Conservation (phyloP, 2,113 vertebrate species). For the Cervus canadensis region DNA sequence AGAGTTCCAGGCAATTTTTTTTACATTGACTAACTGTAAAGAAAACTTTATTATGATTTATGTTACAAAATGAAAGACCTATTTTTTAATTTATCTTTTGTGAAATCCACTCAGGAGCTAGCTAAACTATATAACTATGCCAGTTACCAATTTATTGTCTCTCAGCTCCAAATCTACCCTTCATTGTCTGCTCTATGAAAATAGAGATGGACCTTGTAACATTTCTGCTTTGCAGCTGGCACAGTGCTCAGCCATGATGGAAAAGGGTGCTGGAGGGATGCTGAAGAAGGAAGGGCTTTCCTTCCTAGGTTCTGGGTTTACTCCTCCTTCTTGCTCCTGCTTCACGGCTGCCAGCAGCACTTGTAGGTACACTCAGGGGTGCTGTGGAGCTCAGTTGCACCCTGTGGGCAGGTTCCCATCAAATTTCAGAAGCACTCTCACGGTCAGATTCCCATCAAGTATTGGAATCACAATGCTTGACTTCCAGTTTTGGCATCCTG, state of each 20-base stretch:
- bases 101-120: background rate
- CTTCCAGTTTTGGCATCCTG: background rate
- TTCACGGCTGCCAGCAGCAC: background rate
- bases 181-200: background rate
- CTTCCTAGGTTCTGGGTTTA: background rate
- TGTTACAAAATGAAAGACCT: background rate
- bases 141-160: background rate
- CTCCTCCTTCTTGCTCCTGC: background rate
- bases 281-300: background rate
- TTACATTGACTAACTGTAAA: background rate
- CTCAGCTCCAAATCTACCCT: background rate
- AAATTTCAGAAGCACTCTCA: background rate
- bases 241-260: background rate
- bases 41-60: background rate
- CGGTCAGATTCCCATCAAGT: background rate
- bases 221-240: background rate
- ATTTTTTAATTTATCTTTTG: background rate
- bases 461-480: background rate
- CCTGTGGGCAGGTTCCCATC: background rate
- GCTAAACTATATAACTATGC: background rate
- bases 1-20: background rate
- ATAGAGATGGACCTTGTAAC: background rate
- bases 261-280: background rate
- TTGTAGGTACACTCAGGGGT: background rate
- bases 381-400: background rate